Percentiles rank a stretch among this genome's conserved stretches.
phyloP scores from a whole-genome alignment of 2,888 invertebrate genomes.

The Xanthorhoe spadicearia region DNA sequence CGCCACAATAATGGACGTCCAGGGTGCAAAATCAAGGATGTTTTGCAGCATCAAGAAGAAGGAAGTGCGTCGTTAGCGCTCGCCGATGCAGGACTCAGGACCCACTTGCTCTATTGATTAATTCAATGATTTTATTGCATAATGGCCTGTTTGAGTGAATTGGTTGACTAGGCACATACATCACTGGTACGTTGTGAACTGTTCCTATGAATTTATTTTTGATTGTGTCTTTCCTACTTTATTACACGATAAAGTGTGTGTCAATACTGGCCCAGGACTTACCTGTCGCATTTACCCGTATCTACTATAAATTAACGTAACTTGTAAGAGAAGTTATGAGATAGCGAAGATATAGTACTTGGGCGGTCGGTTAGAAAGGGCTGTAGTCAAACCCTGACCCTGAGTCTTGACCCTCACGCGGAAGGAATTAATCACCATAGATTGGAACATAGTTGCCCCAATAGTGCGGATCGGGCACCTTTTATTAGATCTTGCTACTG shows the following conservation, averaged over 20 bases:
- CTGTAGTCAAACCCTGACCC: constrained; percentile 68
- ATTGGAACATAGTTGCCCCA: constrained; percentile 17
- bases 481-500: constrained; percentile 3
- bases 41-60: constrained; percentile 35
- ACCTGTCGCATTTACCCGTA: not conserved
- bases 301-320: not conserved
- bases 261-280: not conserved
- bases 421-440: constrained; percentile 75
- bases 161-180: constrained; percentile 43
- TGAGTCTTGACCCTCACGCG: constrained; percentile 75
- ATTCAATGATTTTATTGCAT: constrained; percentile 80
- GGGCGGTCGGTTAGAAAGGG: constrained; percentile 45
- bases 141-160: constrained; percentile 62
- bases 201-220: not conserved
- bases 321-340: constrained; percentile 13
- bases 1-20: constrained; percentile 47
- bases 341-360: constrained; percentile 13
- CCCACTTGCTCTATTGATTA: constrained; percentile 81
- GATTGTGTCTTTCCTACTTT: not conserved
- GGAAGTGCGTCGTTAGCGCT: constrained; percentile 45
- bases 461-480: constrained; percentile 4
- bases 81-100: constrained; percentile 48
- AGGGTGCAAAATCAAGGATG: constrained; percentile 45
- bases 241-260: not conserved
- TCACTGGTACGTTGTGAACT: not conserved